Base-by-base conservation (phyloP, 2,113 vertebrate species). In the Gopherus evgoodei region DNA sequence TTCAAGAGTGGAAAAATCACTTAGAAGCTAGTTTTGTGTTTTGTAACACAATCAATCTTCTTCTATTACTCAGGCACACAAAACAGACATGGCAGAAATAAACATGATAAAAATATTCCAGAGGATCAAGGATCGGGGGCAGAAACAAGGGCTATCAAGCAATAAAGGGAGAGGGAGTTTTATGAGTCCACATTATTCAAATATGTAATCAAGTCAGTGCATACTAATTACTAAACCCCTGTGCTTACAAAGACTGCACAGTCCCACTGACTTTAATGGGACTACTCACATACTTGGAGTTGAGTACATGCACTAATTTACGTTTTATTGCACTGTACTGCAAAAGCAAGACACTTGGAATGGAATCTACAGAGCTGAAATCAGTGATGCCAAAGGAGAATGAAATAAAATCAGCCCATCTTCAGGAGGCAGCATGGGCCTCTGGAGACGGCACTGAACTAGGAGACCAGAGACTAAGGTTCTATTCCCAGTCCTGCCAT, bases 41-140 rank as follows among this genome's bases (percentile, higher is more conserved):
- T 65, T 29, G 31, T 5, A 16, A 88, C 24, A 2, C 95, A 53
- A 47, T 4, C 84, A 3, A 42, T 10, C 76, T 11, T 79, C 93
- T 91, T 83, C 92, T 69, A 88, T 93, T 91, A 96, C 95, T 84
- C 50, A 0, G 79, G 93, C 93, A 91, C 95, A 92, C 91, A 44
- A 62, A 6, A 1, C 52, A 83, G 89, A 5, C 96, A 3, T 0
- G 83, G 83, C 75, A 90, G 91, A 96, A 96, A 97, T 95, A 96
- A 97, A 95, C 86, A 0, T 0, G 79, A 89, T 87, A 91, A 96
- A 96, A 97, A 97, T 93, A 95, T 69, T 88, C 83, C 12, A 0
- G 0, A 0, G 47, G 90, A 24, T 47, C 8, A 42, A 82, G 81
- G 87, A 47, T 27, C 82, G 87, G 92, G 92, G 89, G 81, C 0